Conservation (phyloP, 2,797 vertebrate species). For the Anguilla obscura region DNA sequence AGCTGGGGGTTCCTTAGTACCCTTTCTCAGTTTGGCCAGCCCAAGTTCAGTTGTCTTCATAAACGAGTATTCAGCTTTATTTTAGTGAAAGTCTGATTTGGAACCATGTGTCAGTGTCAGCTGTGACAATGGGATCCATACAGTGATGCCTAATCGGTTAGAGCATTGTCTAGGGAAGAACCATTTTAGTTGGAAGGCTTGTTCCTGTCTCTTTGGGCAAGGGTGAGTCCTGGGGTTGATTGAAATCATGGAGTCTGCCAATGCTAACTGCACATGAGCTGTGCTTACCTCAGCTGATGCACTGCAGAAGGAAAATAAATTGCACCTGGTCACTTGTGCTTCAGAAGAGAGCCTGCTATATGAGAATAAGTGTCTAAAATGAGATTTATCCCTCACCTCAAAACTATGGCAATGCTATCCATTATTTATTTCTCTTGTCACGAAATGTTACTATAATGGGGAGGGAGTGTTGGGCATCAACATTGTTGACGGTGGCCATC, state of each 20-base stretch:
- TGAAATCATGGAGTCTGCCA: neutral
- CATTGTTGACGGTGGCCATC: too few relatives aligned
- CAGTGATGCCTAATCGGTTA: neutral
- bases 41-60: neutral
- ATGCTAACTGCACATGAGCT: neutral
- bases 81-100: neutral
- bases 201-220: neutral
- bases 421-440: too few relatives aligned
- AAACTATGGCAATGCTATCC: neutral
- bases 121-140: neutral
- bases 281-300: neutral
- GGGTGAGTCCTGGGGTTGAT: neutral
- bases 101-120: neutral
- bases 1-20: neutral
- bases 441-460: too few relatives aligned
- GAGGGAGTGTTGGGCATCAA: too few relatives aligned
- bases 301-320: neutral
- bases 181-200: too few relatives aligned
- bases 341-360: neutral
- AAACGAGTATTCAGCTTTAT: neutral
- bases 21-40: neutral
- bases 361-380: neutral
- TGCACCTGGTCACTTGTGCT: neutral
- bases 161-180: neutral
- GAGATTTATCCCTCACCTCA: neutral